Conservation (phyloP, 1,140 invertebrate species). For the Magallana gigas region DNA sequence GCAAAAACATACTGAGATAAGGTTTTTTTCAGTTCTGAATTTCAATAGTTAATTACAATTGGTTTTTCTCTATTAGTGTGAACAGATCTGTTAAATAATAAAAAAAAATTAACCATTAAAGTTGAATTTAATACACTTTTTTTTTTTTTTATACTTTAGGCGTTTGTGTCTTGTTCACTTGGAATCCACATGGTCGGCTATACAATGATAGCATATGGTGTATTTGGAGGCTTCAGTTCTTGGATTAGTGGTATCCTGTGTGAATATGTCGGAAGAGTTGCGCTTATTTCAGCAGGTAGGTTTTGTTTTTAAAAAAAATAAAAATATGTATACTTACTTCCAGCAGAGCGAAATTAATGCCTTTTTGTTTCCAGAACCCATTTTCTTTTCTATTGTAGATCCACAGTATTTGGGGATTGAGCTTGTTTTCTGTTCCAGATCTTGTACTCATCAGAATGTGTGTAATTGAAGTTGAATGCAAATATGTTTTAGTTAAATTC, state of each 20-base stretch:
- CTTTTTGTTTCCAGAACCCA: background rate
- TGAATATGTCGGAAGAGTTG: slow-evolving; percentile 55
- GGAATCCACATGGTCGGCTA: slow-evolving; percentile 75
- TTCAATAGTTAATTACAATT: no score
- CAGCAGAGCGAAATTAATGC: background rate
- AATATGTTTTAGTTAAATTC: background rate
- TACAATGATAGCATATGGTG: slow-evolving; percentile 71
- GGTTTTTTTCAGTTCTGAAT: no score
- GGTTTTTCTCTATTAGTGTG: no score
- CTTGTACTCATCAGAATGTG: background rate
- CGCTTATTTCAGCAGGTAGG: slow-evolving; percentile 64
- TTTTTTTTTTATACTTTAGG: slow-evolving; percentile 62
- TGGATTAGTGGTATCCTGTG: slow-evolving; percentile 63
- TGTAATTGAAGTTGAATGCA: background rate
- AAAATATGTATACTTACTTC: background rate
- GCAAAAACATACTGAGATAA: no score
- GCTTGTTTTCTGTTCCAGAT: background rate
- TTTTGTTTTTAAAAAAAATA: no score
- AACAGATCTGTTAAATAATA: no score
- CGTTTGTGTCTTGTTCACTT: slow-evolving; percentile 72
- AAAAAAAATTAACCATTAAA: no score
- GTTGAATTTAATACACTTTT: no score
- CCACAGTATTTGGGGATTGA: background rate
- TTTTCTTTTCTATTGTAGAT: slow-evolving; percentile 13
- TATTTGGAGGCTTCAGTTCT: slow-evolving; percentile 61